phyloP scores from a whole-genome alignment of 2,888 invertebrate species.

The Elgonia sp. region DNA sequence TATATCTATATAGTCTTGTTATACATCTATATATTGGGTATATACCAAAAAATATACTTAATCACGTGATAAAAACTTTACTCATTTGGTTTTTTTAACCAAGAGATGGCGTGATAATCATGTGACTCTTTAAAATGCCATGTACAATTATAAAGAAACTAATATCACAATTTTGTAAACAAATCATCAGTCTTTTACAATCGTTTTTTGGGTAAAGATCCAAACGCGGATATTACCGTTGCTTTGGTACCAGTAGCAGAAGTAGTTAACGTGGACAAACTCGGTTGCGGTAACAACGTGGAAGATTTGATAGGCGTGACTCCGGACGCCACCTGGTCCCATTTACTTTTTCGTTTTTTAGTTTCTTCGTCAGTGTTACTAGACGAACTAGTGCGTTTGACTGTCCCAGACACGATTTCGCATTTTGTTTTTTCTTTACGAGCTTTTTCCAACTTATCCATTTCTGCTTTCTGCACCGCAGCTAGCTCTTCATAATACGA shows the following conservation, averaged over 20 bases:
- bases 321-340: constrained; percentile 94
- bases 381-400: constrained; percentile 88
- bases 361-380: constrained; percentile 89
- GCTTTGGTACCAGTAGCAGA: constrained; percentile 96
- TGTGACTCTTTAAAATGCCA: no score
- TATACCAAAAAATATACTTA: no score
- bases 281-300: constrained; percentile 90
- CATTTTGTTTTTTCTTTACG: constrained; percentile 94
- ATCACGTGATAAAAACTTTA: no score
- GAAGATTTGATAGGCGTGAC: constrained; percentile 90
- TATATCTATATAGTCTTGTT: no score
- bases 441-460: constrained; percentile 97
- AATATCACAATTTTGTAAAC: no score
- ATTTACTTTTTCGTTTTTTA: constrained; percentile 95
- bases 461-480: constrained; percentile 95
- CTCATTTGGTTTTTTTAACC: no score
- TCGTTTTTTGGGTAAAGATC: constrained; percentile 94
- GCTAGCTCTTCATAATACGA: constrained; percentile 97
- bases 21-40: no score
- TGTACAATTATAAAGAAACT: no score
- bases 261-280: constrained; percentile 93
- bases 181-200: constrained; percentile 80
- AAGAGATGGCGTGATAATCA: no score
- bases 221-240: constrained; percentile 97
- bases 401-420: constrained; percentile 93